Base-by-base conservation (phyloP, 2,888 invertebrate genomes). In the Ophioninae sp. region DNA sequence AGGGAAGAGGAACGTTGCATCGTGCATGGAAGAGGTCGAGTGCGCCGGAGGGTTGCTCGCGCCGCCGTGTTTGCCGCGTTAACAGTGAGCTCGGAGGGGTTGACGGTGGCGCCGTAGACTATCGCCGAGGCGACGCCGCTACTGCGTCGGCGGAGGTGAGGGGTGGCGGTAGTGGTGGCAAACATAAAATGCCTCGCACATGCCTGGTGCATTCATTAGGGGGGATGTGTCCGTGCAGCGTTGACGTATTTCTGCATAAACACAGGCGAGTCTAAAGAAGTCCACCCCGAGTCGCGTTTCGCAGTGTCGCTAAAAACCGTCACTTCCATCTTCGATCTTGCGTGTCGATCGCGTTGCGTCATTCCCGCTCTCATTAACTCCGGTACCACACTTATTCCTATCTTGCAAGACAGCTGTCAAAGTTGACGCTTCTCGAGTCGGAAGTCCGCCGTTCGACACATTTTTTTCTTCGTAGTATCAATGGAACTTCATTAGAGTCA, bases 151-250 rank as follows among this genome's bases (percentile, higher is more conserved):
- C 85, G 83, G 74, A 80, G 85, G 79, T 84, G 79, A 80, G 79
- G 76, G 81, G 65, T 37, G 51, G 86, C 82, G 82, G 88, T 87
- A 89, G 89, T 88, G 90, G 89, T 88, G 89, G 88, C 84, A 90
- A 90, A 91, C 92, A 92, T 92, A 92, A 92, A 92, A 92, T 92
- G 92, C 90, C 91, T 91, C 91, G 92, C 92, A 92, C 92, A 91
- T 92, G 92, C 92, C 92, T 91, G 92, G 89, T 91, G 91, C 92
- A 91, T 91, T 92, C 91, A 92, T 92, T 92, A 92, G 92, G 90
- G 92, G 91, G 92, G 90, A 91, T 91, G 91, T 90, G 90, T 90
- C 89, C 91, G 92, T 91, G 90, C 91, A 91, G 90, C 90, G 90
- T 90, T 90, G 90, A 90, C 90, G 91, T 90, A 89, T 88, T 88